Conservation (phyloP, 1,140 invertebrate species). For the Drusus annulatus region DNA sequence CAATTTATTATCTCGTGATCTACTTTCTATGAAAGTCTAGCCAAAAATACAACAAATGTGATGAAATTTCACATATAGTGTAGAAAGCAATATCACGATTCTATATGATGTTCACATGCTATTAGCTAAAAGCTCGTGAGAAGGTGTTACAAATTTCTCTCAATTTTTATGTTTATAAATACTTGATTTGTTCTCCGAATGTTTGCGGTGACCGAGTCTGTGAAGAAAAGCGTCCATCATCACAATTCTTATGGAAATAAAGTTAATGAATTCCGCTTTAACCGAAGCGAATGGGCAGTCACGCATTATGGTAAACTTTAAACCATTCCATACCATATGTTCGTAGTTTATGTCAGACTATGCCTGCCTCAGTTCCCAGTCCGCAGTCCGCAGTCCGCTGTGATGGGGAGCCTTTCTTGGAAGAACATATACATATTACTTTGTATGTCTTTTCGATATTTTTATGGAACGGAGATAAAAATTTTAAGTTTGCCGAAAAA, state of each 20-base stretch:
- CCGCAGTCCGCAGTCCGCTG: not conserved
- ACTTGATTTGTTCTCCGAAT: not conserved
- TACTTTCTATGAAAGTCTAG: not conserved
- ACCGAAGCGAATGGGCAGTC: slow-evolving; percentile 46
- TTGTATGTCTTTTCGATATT: not conserved
- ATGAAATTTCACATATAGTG: too few species aligned
- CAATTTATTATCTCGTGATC: not conserved
- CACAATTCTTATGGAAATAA: slow-evolving; percentile 19
- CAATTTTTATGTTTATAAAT: slow-evolving; percentile 21
- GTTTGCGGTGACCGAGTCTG: not conserved
- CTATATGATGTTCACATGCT: not conserved
- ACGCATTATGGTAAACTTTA: slow-evolving; percentile 44
- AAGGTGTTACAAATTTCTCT: slow-evolving; percentile 6
- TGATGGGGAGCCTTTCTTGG: slow-evolving; percentile 24
- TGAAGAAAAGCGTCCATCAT: slow-evolving; percentile 23
- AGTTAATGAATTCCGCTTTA: slow-evolving; percentile 49
- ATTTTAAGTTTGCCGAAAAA: not conserved
- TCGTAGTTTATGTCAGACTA: slow-evolving; percentile 13
- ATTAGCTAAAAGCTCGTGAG: not conserved
- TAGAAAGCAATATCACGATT: too few species aligned
- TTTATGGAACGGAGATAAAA: not conserved
- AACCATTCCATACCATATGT: slow-evolving; percentile 37
- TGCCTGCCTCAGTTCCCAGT: not conserved
- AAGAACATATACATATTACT: not conserved
- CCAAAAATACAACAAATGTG: too few species aligned